Evolutionary conservation across 2,113 vertebrate genomes (phyloP).

Genomic region (Anas platyrhynchos): DNA sequence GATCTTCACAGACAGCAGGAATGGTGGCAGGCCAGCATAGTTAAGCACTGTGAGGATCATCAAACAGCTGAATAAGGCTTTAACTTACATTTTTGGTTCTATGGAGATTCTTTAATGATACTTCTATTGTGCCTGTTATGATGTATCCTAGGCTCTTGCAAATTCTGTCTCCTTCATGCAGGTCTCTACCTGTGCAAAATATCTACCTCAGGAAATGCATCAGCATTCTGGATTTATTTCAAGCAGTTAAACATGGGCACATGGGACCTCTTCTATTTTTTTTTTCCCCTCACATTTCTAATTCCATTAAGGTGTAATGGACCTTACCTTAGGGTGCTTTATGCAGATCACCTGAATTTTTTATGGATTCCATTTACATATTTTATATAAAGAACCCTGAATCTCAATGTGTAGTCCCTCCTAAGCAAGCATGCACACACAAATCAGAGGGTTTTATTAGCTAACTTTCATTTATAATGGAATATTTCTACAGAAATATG

Average conservation of each 20-base stretch:
- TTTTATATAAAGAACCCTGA: conserved; percentile 33
- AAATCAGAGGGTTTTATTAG: background rate
- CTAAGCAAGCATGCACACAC: background rate
- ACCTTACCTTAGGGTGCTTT: background rate
- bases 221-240: background rate
- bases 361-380: conserved; percentile 55
- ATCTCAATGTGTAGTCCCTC: background rate
- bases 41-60: accelerated
- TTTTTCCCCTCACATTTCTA: background rate
- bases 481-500: background rate
- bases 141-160: background rate
- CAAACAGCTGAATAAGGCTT: background rate
- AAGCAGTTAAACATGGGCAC: background rate
- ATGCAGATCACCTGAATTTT: conserved; percentile 33
- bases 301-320: conserved; percentile 49
- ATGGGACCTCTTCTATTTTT: background rate
- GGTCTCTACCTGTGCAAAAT: background rate
- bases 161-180: background rate
- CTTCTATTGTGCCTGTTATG: background rate
- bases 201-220: background rate
- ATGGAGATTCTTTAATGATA: background rate
- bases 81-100: background rate
- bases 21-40: background rate
- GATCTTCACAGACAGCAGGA: background rate
- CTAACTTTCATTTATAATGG: background rate